These are phyloP conservation scores for Psococerastis gibbosa DNA, from an alignment of 2,888 invertebrate species.

Conservation along the genomic window DNA sequence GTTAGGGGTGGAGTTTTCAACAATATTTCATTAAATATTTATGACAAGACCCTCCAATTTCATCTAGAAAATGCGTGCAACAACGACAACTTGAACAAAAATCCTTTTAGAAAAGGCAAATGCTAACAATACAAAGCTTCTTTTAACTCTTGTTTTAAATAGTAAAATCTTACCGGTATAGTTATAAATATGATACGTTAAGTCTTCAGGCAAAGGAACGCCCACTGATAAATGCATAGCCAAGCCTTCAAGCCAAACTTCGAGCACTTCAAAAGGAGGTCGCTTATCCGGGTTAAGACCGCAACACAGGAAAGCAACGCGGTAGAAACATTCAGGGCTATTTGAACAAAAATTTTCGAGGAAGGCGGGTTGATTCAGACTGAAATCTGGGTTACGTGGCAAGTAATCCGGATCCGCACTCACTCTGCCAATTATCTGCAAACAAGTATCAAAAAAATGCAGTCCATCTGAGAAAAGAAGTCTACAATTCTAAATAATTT, in stretches of 20 bases:
- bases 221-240: constrained; percentile 49
- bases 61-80: no score
- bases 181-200: constrained; percentile 56
- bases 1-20: no score
- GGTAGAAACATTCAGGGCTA: constrained; percentile 76
- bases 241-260: constrained; percentile 71
- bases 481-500: no score
- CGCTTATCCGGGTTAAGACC: constrained; percentile 77
- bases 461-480: no score
- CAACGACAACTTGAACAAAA: no score
- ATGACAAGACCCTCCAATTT: no score
- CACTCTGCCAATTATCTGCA: constrained; percentile 72
- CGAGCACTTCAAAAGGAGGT: constrained; percentile 75
- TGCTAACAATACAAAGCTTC: no score
- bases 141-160: no score
- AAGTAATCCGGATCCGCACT: constrained; percentile 89
- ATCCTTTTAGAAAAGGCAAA: no score
- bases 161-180: constrained; percentile 35
- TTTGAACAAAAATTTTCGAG: constrained; percentile 64
- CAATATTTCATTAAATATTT: no score
- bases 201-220: constrained; percentile 39
- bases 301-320: constrained; percentile 77
- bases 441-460: no score
- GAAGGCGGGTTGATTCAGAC: constrained; percentile 71
- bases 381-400: constrained; percentile 81